Conservation (phyloP, 1,140 invertebrate genomes). For the Leptonema lineaticorne region DNA sequence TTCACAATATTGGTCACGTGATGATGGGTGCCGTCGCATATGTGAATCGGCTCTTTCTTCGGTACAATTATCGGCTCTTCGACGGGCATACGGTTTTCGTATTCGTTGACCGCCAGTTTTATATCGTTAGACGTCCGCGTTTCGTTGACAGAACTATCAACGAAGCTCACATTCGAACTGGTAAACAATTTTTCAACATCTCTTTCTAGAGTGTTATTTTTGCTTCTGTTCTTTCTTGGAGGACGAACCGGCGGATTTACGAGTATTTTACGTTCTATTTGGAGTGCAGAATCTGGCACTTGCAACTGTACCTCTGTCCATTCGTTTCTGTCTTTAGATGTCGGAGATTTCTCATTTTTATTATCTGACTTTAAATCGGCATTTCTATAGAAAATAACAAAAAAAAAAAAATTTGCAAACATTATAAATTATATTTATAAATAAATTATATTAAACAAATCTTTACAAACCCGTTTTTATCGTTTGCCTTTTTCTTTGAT, state of each 20-base stretch:
- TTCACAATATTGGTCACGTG: slow-evolving; percentile 35
- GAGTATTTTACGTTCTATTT: slow-evolving; percentile 14
- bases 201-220: slow-evolving; percentile 9
- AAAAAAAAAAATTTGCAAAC: neutral
- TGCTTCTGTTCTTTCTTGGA: slow-evolving; percentile 34
- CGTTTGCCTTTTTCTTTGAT: neutral
- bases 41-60: slow-evolving; percentile 38
- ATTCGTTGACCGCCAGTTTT: neutral
- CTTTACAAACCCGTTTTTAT: neutral
- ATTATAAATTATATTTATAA: neutral
- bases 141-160: neutral
- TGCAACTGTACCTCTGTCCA: slow-evolving; percentile 6
- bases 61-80: slow-evolving; percentile 40
- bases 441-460: neutral
- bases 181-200: slow-evolving; percentile 4
- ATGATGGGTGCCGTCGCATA: slow-evolving; percentile 38
- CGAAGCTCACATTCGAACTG: neutral
- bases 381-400: neutral
- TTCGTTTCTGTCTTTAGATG: neutral
- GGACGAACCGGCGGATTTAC: slow-evolving; percentile 30
- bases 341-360: neutral
- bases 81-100: slow-evolving; percentile 24
- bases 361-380: neutral
- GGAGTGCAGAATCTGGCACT: slow-evolving; percentile 8
- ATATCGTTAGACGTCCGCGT: neutral